Base-by-base conservation (phyloP, 2,888 invertebrate species). In the Polydrusus pterygomalis region DNA sequence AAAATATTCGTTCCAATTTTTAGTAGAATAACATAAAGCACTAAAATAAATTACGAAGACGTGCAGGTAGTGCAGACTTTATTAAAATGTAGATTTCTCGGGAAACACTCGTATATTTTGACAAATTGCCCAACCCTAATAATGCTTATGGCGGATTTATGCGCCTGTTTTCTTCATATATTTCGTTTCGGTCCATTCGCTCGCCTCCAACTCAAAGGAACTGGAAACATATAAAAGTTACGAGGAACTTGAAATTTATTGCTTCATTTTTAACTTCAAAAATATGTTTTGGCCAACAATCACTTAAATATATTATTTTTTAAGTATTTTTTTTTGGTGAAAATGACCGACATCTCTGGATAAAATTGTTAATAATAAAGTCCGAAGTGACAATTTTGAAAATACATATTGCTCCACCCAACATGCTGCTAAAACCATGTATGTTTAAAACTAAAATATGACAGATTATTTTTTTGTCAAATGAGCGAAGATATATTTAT, bases 111-210 rank as follows among this genome's bases (percentile, higher is more conserved):
- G 62, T 62, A 62, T 54, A 68, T 69, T 74, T 74, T 74, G 74
- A 74, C 74, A 74, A 74, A 74, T 63, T 18, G 74, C 69, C 38
- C 40, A 45, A 74, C 74, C 69, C 62, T 74, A 74, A 74, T 74
- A 74, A 69, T 69, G 74, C 20, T 74, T 74, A 74, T 74, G 74
- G 68, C 62, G 74, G 74, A 74, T 74, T 74, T 74, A 74, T 74
- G 74, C 69, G 40, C 54, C 63, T 69, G 72, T 69, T 74, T 74
- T 74, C 74, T 74, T 74, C 69, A 69, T 74, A 74, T 69, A 74
- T 74, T 74, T 45, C 74, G 43, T 69, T 69, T 69, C 63, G 74
- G 74, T 68, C 74, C 74, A 74, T 74, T 74, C 63, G 74, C 54
- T 51, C 30, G 51, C 43, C 60, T 60, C 54, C 45, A 30, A 62